These are phyloP conservation scores for Drosophila mayaguana DNA, from an alignment of 2,888 invertebrate species.

Conservation along the genomic window DNA sequence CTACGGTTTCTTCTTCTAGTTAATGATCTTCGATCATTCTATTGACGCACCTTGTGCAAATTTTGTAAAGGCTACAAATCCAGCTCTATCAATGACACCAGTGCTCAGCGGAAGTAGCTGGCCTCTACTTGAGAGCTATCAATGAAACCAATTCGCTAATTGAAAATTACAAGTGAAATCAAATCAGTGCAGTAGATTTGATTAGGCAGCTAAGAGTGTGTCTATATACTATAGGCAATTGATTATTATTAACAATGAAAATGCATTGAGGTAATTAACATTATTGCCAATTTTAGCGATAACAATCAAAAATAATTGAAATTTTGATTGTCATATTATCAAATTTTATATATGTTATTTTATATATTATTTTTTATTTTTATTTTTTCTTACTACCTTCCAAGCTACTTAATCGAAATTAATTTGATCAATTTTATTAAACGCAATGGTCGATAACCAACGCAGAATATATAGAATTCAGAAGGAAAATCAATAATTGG, in stretches of 20 bases:
- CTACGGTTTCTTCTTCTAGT: not conserved
- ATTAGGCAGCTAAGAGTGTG: not conserved
- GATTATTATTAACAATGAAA: conserved; percentile 2
- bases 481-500: no score
- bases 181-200: not conserved
- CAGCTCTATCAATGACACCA: not conserved
- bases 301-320: no score
- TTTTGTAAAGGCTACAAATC: not conserved
- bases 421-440: no score
- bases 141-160: conserved; percentile 9
- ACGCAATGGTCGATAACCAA: no score
- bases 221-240: conserved; percentile 3
- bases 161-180: not conserved
- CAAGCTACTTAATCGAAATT: no score
- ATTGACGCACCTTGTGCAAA: not conserved
- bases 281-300: not conserved
- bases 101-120: conserved; percentile 4
- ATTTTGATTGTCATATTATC: no score
- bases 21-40: not conserved
- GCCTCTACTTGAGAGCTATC: not conserved
- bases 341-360: no score
- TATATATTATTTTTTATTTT: no score
- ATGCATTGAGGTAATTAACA: not conserved
- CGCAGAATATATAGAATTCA: no score
- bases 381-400: no score